phyloP scores from a whole-genome alignment of 2,113 vertebrate genomes.

The Chunga burmeisteri region DNA sequence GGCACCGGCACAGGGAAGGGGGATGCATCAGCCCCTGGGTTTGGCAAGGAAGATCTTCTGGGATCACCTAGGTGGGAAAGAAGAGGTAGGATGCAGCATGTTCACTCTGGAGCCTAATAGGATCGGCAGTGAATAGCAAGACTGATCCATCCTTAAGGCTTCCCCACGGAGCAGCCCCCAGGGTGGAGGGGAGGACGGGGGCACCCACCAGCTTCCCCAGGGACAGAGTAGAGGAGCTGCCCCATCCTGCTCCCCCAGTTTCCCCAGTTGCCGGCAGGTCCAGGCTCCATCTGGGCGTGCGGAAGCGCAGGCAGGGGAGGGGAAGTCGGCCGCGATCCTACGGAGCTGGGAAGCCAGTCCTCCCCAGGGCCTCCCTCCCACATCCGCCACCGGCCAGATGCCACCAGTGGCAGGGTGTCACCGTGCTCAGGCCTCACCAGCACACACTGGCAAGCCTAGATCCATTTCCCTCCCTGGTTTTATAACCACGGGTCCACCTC shows the following conservation, averaged over 20 bases:
- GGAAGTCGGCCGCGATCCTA: rapidly evolving
- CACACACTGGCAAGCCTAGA: neutral
- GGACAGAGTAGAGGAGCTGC: neutral
- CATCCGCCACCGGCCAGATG: neutral
- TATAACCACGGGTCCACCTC: neutral
- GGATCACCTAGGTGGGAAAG: neutral
- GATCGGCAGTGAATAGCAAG: rapidly evolving
- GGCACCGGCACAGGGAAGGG: rapidly evolving
- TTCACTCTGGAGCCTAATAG: neutral
- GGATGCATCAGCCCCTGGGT: neutral
- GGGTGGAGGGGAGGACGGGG: too few relatives aligned
- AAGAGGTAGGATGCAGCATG: rapidly evolving
- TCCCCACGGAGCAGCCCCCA: rapidly evolving
- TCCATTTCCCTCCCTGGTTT: neutral
- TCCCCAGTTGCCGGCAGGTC: neutral
- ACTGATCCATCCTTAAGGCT: neutral
- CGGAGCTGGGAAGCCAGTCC: neutral
- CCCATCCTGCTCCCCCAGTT: rapidly evolving
- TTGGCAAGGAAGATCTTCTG: neutral
- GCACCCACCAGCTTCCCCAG: neutral
- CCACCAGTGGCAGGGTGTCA: neutral
- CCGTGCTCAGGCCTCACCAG: neutral
- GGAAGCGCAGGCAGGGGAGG: neutral
- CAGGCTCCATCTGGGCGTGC: rapidly evolving
- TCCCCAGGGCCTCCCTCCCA: neutral